Evolutionary conservation across 1,140 invertebrate species (phyloP), one percentile per base, ranked within the genome.

Genomic region (Macrostomum lignano): DNA sequence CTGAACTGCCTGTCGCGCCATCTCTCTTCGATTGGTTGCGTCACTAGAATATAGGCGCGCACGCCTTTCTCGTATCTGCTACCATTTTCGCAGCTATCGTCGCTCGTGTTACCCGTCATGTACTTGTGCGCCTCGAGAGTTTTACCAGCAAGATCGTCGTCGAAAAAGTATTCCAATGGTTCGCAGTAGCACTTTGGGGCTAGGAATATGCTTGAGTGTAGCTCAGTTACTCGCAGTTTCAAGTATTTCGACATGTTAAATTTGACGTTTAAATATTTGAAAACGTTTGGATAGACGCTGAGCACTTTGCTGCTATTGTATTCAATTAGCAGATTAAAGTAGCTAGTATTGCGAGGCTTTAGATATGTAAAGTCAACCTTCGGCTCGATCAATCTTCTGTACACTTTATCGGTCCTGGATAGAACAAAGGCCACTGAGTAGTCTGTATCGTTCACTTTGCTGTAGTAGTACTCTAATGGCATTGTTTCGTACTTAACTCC

Each of bases 351-450:
- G n/a, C n/a, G n/a, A n/a, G n/a, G n/a, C n/a, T n/a, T n/a, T n/a
- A n/a, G n/a, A n/a, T n/a, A n/a, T n/a, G n/a, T n/a, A n/a, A n/a
- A n/a, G n/a, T n/a, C n/a, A n/a, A n/a, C n/a, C 13, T 37, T 29
- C 13, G 57, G 57, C 33, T 58, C 53, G 38, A 55, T 48, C 14
- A 54, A 51, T 31, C 53, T 35, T 2, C 56, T 42, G 36, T 55
- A 60, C 25, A 60, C 55, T 46, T 47, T 52, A 35, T 60, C 57
- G 19, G 55, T 53, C 13, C 50, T 47, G 5, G 52, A 46, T 17
- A 60, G 40, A 37, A 46, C 52, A 38, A 52, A 58, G 7, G 56
- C 57, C 47, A 60, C 58, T 10, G 51, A 46, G 37, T 55, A 60
- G 37, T 57, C 52, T 23, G 53, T 51, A 23, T 51, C 46, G 30